Conservation (phyloP, 2,113 vertebrate genomes). For the Corynorhinus townsendii region DNA sequence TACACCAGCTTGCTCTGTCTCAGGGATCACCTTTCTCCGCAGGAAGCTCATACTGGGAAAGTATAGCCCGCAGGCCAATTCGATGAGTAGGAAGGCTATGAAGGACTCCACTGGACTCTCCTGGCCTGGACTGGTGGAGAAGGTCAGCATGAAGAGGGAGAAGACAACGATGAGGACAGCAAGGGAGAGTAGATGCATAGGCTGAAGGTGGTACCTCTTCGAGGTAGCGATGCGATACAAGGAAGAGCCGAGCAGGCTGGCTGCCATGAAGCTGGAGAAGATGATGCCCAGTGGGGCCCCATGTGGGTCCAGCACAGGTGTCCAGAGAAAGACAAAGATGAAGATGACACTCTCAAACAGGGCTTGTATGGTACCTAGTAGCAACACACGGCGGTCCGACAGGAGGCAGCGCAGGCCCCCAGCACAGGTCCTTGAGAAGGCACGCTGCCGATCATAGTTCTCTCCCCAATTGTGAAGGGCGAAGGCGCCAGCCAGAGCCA, state of each 20-base stretch:
- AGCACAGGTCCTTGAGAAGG: constrained; percentile 83
- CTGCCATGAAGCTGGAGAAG: constrained; percentile 93
- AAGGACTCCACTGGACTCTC: constrained; percentile 90
- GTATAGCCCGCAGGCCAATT: constrained; percentile 92
- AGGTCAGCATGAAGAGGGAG: constrained; percentile 93
- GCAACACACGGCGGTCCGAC: constrained; percentile 88
- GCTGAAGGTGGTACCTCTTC: constrained; percentile 88
- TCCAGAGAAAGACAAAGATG: constrained; percentile 97
- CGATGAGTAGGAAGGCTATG: constrained; percentile 92
- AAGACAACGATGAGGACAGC: constrained; percentile 92
- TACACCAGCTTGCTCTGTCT: constrained; percentile 86
- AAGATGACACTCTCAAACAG: constrained; percentile 94
- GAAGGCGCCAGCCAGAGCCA: constrained; percentile 84
- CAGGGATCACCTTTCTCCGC: constrained; percentile 89
- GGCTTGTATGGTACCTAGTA: constrained; percentile 91
- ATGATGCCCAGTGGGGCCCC: constrained; percentile 91
- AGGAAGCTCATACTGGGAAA: constrained; percentile 94
- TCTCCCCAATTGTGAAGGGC: constrained; percentile 89
- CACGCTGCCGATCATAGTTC: constrained; percentile 81
- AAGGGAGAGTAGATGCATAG: constrained; percentile 89
- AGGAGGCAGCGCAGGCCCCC: constrained; percentile 90
- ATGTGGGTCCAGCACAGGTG: constrained; percentile 91
- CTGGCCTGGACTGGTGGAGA: constrained; percentile 90
- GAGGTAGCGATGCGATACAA: constrained; percentile 90
- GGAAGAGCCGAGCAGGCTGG: constrained; percentile 89